Evolutionary conservation across 1,140 invertebrate species (phyloP).

Genomic region (Ceratoteleas bidentatus): DNA sequence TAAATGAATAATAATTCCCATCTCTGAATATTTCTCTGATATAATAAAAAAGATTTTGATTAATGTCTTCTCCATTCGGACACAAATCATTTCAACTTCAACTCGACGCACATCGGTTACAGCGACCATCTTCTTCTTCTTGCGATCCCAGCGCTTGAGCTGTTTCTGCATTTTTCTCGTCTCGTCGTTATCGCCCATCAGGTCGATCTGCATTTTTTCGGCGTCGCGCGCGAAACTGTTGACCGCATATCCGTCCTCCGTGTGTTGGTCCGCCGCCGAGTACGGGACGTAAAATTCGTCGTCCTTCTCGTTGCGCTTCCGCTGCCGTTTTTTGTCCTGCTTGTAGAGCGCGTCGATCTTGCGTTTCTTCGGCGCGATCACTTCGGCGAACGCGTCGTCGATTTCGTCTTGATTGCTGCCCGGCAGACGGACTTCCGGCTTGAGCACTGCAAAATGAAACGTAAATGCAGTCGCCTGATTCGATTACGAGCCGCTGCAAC

Average conservation of each 20-base stretch:
- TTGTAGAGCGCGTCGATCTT: constrained; percentile 83
- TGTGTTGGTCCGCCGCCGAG: constrained; percentile 90
- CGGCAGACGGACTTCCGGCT: constrained; percentile 59
- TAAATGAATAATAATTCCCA: no score
- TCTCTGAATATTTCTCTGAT: no score
- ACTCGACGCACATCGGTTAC: constrained; percentile 82
- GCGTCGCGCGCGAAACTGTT: constrained; percentile 89
- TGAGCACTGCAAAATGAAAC: constrained; percentile 12
- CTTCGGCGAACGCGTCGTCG: constrained; percentile 78
- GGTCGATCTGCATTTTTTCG: constrained; percentile 87
- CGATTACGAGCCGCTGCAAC: no score
- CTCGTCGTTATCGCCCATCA: constrained; percentile 89
- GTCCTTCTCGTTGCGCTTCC: constrained; percentile 82
- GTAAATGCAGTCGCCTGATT: no score
- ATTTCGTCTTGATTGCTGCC: constrained; percentile 75
- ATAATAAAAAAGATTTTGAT: no score
- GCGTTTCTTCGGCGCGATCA: constrained; percentile 84
- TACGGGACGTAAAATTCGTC: constrained; percentile 94
- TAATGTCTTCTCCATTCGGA: no score
- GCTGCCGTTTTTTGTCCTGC: constrained; percentile 82
- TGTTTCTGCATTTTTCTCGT: constrained; percentile 83
- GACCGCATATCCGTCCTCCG: constrained; percentile 91
- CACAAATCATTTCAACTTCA: no score
- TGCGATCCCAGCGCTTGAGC: constrained; percentile 92
- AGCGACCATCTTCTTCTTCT: constrained; percentile 95